A percentile compares a stretch with the other conserved stretches of the same genome.
These are phyloP conservation scores for Phalacrocorax pelagicus DNA, from an alignment of 2,113 vertebrate genomes.

Conservation along the genomic window DNA sequence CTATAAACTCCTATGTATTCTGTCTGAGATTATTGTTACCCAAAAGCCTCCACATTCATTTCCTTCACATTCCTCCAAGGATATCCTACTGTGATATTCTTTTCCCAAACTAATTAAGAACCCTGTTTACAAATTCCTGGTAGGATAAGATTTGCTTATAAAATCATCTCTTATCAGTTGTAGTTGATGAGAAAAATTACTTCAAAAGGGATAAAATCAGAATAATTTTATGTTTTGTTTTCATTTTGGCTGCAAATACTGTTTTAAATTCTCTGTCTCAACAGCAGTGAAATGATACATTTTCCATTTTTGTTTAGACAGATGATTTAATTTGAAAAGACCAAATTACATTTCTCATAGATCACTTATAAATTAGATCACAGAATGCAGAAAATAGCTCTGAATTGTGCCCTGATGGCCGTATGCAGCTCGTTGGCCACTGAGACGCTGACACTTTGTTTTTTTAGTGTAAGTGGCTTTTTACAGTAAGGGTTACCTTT, in stretches of 20 bases:
- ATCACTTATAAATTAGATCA: conserved; percentile 3
- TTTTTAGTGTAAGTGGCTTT: neutral
- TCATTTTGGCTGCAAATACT: neutral
- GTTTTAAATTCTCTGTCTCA: neutral
- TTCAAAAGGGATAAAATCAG: neutral
- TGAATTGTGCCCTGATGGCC: neutral
- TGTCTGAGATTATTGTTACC: neutral
- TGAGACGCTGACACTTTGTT: neutral
- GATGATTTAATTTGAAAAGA: conserved; percentile 32
- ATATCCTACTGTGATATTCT: neutral
- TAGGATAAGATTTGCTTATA: neutral
- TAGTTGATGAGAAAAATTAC: neutral
- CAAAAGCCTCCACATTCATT: neutral
- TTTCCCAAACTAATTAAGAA: neutral
- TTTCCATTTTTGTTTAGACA: conserved; percentile 12
- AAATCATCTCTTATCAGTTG: neutral
- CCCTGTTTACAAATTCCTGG: neutral
- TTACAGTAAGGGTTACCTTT: neutral
- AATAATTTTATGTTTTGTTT: neutral
- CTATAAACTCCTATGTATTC: neutral
- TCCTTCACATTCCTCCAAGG: neutral
- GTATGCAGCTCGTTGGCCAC: neutral
- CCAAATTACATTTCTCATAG: neutral
- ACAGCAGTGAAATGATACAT: neutral
- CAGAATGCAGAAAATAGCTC: neutral